Percentiles rank a stretch among this genome's conserved stretches.
phyloP scores from a whole-genome alignment of 1,140 invertebrate genomes.

The Camponotus floridanus region DNA sequence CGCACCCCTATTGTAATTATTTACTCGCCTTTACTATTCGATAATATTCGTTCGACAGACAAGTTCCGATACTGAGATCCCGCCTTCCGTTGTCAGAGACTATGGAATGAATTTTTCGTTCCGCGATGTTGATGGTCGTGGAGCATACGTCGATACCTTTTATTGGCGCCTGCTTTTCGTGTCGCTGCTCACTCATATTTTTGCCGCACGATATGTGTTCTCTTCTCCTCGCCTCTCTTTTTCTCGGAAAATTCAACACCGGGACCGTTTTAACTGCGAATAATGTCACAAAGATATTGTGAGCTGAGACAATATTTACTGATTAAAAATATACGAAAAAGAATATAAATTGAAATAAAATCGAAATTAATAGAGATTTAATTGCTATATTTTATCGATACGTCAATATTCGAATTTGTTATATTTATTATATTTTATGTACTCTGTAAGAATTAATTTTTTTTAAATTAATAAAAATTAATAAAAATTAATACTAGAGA shows the following conservation, averaged over 20 bases:
- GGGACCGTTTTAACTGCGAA: slow-evolving; percentile 58
- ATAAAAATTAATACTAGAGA: too few relatives aligned
- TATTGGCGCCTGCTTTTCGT: slow-evolving; percentile 59
- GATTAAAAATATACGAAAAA: background rate
- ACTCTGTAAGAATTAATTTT: background rate
- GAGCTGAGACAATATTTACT: slow-evolving; percentile 35
- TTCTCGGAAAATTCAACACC: slow-evolving; percentile 77
- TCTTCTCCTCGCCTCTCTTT: slow-evolving; percentile 48
- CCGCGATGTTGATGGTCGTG: slow-evolving; percentile 50
- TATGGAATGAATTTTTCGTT: slow-evolving; percentile 61
- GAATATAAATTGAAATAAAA: background rate
- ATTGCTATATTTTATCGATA: background rate
- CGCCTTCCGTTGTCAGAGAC: slow-evolving; percentile 27
- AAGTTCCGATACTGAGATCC: slow-evolving; percentile 50
- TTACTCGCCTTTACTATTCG: slow-evolving; percentile 18
- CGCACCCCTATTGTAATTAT: slow-evolving; percentile 33
- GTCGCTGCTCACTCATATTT: slow-evolving; percentile 64
- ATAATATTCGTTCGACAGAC: slow-evolving; percentile 34
- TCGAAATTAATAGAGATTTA: slow-evolving; percentile 7
- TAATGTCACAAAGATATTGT: slow-evolving; percentile 23
- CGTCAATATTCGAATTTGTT: background rate
- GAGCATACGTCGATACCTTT: slow-evolving; percentile 63
- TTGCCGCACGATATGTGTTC: slow-evolving; percentile 29
- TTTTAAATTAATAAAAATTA: background rate
- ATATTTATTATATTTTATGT: background rate